phyloP scores from a whole-genome alignment of 1,140 invertebrate genomes.

The Eriosoma lanigerum region DNA sequence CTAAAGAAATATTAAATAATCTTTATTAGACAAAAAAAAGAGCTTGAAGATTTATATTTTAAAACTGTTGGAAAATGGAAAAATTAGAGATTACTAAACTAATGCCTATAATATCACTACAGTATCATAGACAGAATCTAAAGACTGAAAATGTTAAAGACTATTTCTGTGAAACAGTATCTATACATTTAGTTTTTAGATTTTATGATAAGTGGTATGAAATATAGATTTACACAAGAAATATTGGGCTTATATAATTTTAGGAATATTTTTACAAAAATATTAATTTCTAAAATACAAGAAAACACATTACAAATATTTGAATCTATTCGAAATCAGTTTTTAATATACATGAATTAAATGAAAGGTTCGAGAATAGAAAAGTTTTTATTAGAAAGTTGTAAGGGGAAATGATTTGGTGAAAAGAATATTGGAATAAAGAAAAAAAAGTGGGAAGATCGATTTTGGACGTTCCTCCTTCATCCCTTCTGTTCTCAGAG shows the following conservation, averaged over 20 bases:
- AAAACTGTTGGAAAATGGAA: too few relatives aligned
- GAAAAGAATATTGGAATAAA: too few relatives aligned
- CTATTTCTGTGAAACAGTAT: conserved; percentile 30
- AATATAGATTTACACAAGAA: conserved; percentile 34
- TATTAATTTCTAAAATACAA: conserved; percentile 31
- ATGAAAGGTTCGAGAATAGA: too few relatives aligned
- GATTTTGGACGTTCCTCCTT: too few relatives aligned
- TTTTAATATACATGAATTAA: conserved; percentile 34
- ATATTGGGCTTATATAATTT: conserved; percentile 24
- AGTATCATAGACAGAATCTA: neutral
- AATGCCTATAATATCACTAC: conserved; percentile 5
- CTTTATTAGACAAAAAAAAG: too few relatives aligned
- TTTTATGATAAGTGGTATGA: conserved; percentile 37
- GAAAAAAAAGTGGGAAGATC: too few relatives aligned
- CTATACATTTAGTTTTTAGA: conserved; percentile 28
- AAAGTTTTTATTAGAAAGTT: too few relatives aligned
- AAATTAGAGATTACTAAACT: neutral
- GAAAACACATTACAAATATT: neutral
- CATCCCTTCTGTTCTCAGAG: too few relatives aligned
- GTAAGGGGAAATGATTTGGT: too few relatives aligned
- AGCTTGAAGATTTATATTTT: too few relatives aligned
- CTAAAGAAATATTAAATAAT: too few relatives aligned
- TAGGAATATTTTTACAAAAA: conserved; percentile 24
- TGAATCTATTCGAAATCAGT: conserved; percentile 25
- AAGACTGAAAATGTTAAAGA: conserved; percentile 7